phyloP scores from a whole-genome alignment of 1,140 invertebrate genomes.

The Drosophila prosaltans region DNA sequence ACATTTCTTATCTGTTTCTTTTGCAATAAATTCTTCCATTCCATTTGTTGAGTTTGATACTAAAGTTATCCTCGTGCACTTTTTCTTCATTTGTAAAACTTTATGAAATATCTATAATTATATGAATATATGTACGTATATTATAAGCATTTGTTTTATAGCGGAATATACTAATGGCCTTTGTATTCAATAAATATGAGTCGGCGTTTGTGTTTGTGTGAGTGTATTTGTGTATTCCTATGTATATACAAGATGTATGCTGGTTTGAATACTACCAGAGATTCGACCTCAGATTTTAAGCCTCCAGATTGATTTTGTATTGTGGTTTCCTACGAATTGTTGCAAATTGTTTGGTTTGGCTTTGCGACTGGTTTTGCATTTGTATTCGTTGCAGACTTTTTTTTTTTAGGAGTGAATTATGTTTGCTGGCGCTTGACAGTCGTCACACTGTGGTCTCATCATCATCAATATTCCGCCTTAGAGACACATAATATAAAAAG shows the following conservation, averaged over 20 bases:
- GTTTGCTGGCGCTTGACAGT: slow-evolving; percentile 35
- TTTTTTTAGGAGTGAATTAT: slow-evolving; percentile 15
- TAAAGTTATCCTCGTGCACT: neutral
- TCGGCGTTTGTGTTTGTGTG: slow-evolving; percentile 14
- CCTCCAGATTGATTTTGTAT: slow-evolving; percentile 53
- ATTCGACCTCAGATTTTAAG: slow-evolving; percentile 27
- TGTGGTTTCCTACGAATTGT: slow-evolving; percentile 70
- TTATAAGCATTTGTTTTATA: slow-evolving; percentile 2
- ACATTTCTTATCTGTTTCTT: too few relatives aligned
- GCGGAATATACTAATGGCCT: neutral
- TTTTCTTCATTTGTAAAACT: neutral
- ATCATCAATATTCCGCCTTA: slow-evolving; percentile 83
- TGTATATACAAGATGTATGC: slow-evolving; percentile 28
- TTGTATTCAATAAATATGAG: slow-evolving; percentile 33
- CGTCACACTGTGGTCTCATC: slow-evolving; percentile 82
- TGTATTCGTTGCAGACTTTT: slow-evolving; percentile 31
- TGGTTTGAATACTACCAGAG: neutral
- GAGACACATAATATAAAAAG: slow-evolving; percentile 32
- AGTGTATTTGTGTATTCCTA: slow-evolving; percentile 20
- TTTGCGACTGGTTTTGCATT: slow-evolving; percentile 44
- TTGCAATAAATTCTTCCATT: too few relatives aligned
- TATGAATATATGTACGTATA: neutral
- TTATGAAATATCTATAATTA: neutral
- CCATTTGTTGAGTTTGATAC: neutral
- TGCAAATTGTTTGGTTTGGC: slow-evolving; percentile 46